A percentile compares a stretch with the other conserved stretches of the same genome.
Evolutionary conservation across 2,888 invertebrate genomes (phyloP).

Genomic region (Meandrusa payeni): DNA sequence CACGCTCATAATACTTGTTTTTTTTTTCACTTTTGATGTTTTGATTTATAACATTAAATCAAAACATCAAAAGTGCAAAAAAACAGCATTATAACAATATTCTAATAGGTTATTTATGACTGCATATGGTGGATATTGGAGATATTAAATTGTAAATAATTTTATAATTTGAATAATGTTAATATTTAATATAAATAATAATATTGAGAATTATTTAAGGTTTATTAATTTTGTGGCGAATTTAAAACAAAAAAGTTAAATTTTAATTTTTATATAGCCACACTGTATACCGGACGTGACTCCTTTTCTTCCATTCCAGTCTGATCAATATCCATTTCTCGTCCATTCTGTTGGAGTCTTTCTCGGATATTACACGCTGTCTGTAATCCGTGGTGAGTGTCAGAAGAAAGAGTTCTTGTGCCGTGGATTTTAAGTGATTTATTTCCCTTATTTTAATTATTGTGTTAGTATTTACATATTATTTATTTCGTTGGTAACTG

Average conservation of each 20-base stretch:
- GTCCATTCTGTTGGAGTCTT: conserved; percentile 86
- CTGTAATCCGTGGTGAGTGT: conserved; percentile 80
- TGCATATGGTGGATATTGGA: too few species aligned
- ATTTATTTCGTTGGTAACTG: conserved; percentile 12
- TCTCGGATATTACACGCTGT: conserved; percentile 83
- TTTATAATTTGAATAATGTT: too few species aligned
- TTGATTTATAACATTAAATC: too few species aligned
- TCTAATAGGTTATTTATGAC: too few species aligned
- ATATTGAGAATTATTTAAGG: too few species aligned
- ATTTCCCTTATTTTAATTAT: conserved; percentile 34
- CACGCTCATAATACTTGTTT: too few species aligned
- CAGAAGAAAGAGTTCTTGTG: conserved; percentile 63
- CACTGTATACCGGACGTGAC: conserved; percentile 64
- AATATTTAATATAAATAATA: too few species aligned
- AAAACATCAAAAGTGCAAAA: too few species aligned
- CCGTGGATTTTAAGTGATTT: conserved; percentile 60
- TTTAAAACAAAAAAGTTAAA: conserved; percentile 3
- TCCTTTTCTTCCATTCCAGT: conserved; percentile 61
- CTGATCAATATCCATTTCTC: conserved; percentile 77
- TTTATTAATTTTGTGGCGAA: too few species aligned
- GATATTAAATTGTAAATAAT: too few species aligned
- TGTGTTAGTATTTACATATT: conserved; percentile 36
- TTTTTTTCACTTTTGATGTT: too few species aligned
- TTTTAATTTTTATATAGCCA: conserved; percentile 35
- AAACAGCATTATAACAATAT: too few species aligned